Conservation (phyloP, 2,888 invertebrate species). For the Phragmatobia fuliginosa region DNA sequence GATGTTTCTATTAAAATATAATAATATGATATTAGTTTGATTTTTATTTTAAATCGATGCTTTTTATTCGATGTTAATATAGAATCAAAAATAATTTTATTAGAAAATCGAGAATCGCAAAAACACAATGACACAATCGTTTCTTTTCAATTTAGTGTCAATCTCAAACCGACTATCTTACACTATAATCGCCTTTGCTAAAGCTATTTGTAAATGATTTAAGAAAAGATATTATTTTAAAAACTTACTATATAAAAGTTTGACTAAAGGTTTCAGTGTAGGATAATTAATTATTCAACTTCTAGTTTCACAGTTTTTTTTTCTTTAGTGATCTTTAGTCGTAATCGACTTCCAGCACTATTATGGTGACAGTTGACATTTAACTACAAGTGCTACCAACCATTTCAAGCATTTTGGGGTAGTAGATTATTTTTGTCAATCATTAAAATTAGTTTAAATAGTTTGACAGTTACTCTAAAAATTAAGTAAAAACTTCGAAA, state of each 20-base stretch:
- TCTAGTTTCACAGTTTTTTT: too few relatives aligned
- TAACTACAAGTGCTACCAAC: constrained; percentile 7
- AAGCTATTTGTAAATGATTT: neutral
- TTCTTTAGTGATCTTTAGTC: too few relatives aligned
- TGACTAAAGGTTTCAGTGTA: neutral
- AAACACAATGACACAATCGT: constrained; percentile 17
- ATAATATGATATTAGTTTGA: too few relatives aligned
- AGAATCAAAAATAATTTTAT: too few relatives aligned
- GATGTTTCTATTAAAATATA: too few relatives aligned
- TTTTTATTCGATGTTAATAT: too few relatives aligned
- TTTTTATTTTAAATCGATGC: too few relatives aligned
- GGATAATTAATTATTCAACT: too few relatives aligned
- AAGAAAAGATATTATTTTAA: neutral
- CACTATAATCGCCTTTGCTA: neutral
- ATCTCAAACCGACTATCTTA: neutral
- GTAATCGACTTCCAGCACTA: too few relatives aligned
- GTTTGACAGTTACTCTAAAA: neutral
- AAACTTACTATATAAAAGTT: too few relatives aligned
- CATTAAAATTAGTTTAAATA: neutral
- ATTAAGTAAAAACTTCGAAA: too few relatives aligned
- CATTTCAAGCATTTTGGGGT: neutral
- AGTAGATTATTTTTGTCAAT: neutral
- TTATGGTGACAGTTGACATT: constrained; percentile 17
- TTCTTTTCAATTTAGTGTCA: neutral
- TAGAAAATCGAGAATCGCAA: too few relatives aligned